Base-by-base conservation (phyloP, 2,888 invertebrate genomes). In the Caenorhabditis zanzibari region DNA sequence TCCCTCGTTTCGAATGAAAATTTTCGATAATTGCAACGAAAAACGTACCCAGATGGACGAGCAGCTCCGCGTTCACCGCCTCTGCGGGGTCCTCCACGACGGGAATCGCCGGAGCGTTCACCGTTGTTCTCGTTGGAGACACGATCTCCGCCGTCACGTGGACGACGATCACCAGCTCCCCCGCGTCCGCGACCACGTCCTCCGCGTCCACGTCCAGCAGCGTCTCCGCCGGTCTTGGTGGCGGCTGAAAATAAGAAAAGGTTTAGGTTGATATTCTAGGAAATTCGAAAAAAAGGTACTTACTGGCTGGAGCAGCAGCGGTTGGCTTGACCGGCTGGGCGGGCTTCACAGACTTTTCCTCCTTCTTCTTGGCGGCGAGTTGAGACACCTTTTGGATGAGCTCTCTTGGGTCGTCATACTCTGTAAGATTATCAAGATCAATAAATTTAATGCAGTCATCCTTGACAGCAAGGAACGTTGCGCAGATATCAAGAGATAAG, bases 161-260 rank as follows among this genome's bases (percentile, higher is more conserved):
- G 86, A 49, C 84, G 87, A 61, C 84, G 10, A 12, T 6, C 86
- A 56, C 81, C 85, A 59, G 81, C 83, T 59, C 84, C 89, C 61
- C 88, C 88, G 77, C 90, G 89, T 68, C 89, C 88, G 58, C 89
- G 85, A 61, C 89, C 88, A 61, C 88, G 90, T 58, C 86, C 88
- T 24, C 87, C 88, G 59, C 89, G 84, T 66, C 89, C 89, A 75
- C 89, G 86, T 44, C 85, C 88, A 66, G 77, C 58, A 58, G 58
- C n/a, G 16, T 44, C 84, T 52, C 84, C 82, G 47, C 80, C 83
- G 58, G 83, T 83, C 61, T 79, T 83, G 47, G 49, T 44, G 71
- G 49, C 61, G 41, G 61, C 83, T 58, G 54, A 75, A 19, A 47
- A 72, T 71, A 14, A 58, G 28, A 41, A 28, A 16, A 35, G 19